Evolutionary conservation across 2,888 invertebrate genomes (phyloP), one percentile per base, ranked within the genome.

Genomic region (Melolontha melolontha): DNA sequence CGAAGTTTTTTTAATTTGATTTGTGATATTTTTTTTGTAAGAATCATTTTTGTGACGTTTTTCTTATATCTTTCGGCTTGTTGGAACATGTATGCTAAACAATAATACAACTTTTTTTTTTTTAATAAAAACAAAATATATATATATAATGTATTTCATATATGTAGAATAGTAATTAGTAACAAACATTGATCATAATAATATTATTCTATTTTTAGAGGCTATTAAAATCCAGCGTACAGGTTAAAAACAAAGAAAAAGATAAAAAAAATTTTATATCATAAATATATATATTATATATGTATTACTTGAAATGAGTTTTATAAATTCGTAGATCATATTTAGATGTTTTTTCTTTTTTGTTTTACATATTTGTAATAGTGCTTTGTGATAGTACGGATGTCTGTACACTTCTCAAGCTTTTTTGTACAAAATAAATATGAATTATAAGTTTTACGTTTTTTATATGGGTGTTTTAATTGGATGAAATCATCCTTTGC

Each of bases 381-480:
- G 68, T 70, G 70, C 68, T 71, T 70, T 73, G 73, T 73, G 73
- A 73, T 73, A 73, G 72, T 72, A 57, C 72, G 72, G 70, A 47
- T 69, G 54, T 57, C 69, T 73, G 73, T 70, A 73, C 73, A 69
- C 55, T 73, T 73, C 72, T 72, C 70, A 70, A 72, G 71, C 73
- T 71, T 70, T 72, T 73, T 70, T 73, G 70, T 70, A 69, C 69
- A 69, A 68, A 67, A 67, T 65, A 70, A 64, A 52, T 65, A 44
- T 54, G 54, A 44, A 44, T 40, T 51, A 42, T 54, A 65, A 52
- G 52, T 54, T 64, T 67, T 67, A 64, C 49, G 54, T 63, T 64
- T 67, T 67, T 67, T 39, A 47, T 34, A 62, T 50, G 22, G 11
- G 50, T 27, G 27, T 50, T 50, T 50, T 50, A 2, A 22, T 50